Conservation (phyloP, 2,888 invertebrate species). For the Cyclophora punctaria region DNA sequence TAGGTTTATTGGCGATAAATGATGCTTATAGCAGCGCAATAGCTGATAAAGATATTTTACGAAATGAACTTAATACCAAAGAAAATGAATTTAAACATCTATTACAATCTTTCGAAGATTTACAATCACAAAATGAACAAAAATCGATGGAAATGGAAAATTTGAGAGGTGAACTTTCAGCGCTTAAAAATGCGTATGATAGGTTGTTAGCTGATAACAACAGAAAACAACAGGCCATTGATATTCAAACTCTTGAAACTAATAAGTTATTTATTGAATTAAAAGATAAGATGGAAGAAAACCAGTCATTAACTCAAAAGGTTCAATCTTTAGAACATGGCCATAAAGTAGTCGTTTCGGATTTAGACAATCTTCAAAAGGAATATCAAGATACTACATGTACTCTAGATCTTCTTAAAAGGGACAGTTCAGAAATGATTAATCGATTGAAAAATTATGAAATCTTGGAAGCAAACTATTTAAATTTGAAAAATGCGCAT, state of each 20-base stretch:
- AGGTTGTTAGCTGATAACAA: constrained; percentile 27
- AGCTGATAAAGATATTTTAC: constrained; percentile 31
- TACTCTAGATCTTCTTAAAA: constrained; percentile 30
- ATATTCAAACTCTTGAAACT: constrained; percentile 25
- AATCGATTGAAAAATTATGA: constrained; percentile 39
- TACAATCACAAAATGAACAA: constrained; percentile 5
- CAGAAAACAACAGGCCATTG: constrained; percentile 36
- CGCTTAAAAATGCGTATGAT: constrained; percentile 24
- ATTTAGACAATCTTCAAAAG: constrained; percentile 31
- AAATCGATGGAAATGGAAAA: constrained; percentile 20
- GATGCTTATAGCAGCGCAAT: constrained; percentile 25
- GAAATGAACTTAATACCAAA: constrained; percentile 30
- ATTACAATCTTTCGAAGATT: constrained; percentile 4
- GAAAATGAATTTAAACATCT: constrained; percentile 23
- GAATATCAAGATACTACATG: constrained; percentile 33
- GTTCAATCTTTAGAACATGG: constrained; percentile 27
- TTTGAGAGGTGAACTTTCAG: constrained; percentile 28
- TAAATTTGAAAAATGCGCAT: constrained; percentile 31
- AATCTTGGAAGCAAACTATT: constrained; percentile 34
- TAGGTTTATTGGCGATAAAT: constrained; percentile 28
- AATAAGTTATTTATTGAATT: no score
- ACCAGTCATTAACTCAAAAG: constrained; percentile 28
- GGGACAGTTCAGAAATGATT: constrained; percentile 38
- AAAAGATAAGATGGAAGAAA: constrained; percentile 37
- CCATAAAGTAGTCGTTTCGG: constrained; percentile 23